Evolutionary conservation across 2,113 vertebrate genomes (phyloP), one percentile per base, ranked within the genome.

Genomic region (Taurulus bubalis): DNA sequence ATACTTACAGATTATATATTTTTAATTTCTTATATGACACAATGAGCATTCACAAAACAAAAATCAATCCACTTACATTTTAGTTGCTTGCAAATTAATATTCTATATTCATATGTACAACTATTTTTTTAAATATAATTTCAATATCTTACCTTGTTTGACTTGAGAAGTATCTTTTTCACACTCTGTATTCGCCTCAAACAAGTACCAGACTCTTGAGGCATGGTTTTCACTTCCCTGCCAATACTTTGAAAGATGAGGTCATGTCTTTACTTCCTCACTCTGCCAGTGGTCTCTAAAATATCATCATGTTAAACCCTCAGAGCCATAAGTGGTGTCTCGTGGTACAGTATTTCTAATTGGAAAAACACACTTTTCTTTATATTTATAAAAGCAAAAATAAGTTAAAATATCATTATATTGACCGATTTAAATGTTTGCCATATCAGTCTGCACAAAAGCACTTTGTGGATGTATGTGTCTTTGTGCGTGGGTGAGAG

Each of bases 191-290:
- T 76, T 24, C 42, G 70, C 64, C 34, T 73, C n/a, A 32, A 51
- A 28, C 28, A 45, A 42, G 24, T 24, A 49, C 5, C 1, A 74
- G 12, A 3, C n/a, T 73, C 72, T 65, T 64, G 10, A 55, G 47
- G 2, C 67, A 79, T 49, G 10, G 58, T 71, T 45, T 56, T 26
- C 32, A 88, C 78, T 84, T 90, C 80, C 83, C 83, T 65, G 45
- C 45, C 24, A 34, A 66, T 73, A 45, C 63, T 65, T 7, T 79
- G 40, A 80, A 30, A 68, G 15, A 53, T 84, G 85, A 83, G 71
- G 77, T 89, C 77, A 67, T 70, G 1, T 47, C 64, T 73, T 11
- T 14, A 86, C 85, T 92, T 90, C 92, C 92, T 89, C 70, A 28
- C 18, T 49, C 34, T 55, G 55, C 16, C 38, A 49, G 2, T 9